A percentile compares a stretch with the other conserved stretches of the same genome.
Conservation (phyloP, 2,888 invertebrate species). For the Neocrepidodera transversa region DNA sequence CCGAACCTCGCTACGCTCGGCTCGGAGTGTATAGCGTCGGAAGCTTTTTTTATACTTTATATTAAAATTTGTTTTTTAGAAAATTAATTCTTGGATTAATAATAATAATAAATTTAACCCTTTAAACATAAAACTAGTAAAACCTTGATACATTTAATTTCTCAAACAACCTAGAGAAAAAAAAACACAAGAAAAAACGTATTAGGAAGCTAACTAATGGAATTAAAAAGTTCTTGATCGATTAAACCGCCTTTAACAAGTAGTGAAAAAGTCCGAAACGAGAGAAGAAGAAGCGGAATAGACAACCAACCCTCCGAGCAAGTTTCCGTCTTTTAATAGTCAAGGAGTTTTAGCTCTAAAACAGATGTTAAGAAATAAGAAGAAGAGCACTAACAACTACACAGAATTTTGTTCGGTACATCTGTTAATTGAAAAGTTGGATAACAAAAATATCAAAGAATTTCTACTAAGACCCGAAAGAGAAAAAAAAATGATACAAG, state of each 20-base stretch:
- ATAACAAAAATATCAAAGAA: constrained; percentile 18
- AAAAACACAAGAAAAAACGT: constrained; percentile 25
- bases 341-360: constrained; percentile 22
- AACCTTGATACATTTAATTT: background rate
- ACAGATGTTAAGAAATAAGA: constrained; percentile 21
- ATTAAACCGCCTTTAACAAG: constrained; percentile 34
- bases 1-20: too few species aligned
- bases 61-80: too few species aligned
- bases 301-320: constrained; percentile 24
- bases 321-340: constrained; percentile 16
- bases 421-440: constrained; percentile 27
- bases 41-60: too few species aligned
- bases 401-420: constrained; percentile 20
- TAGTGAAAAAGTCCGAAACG: constrained; percentile 26
- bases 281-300: constrained; percentile 18
- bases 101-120: too few species aligned
- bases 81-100: too few species aligned
- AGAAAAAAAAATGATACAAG: background rate
- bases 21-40: too few species aligned
- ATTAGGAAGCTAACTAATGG: constrained; percentile 36
- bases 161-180: background rate
- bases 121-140: too few species aligned
- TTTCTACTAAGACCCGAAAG: background rate
- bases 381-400: constrained; percentile 8
- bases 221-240: constrained; percentile 43